Percentiles rank a stretch among this genome's conserved stretches.
These are phyloP conservation scores for Phragmatobia fuliginosa DNA, from an alignment of 2,888 invertebrate species.

Conservation along the genomic window DNA sequence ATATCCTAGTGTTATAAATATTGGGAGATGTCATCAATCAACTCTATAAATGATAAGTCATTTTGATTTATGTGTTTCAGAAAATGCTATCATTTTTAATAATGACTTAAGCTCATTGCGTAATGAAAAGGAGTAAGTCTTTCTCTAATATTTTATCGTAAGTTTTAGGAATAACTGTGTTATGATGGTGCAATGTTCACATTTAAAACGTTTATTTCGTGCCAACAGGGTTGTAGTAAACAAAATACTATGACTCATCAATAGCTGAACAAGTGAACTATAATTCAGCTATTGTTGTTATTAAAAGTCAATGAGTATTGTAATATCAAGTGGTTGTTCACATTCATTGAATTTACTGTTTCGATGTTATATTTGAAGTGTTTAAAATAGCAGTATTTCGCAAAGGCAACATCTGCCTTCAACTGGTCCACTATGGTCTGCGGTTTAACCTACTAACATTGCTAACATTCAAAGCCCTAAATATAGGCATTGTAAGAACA, in stretches of 20 bases:
- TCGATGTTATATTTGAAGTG: conserved; percentile 30
- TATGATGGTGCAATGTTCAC: not conserved
- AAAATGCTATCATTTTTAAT: not conserved
- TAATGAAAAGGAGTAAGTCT: not conserved
- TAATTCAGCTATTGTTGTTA: not conserved
- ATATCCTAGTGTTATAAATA: not conserved
- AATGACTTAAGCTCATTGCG: not conserved
- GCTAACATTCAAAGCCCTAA: conserved; percentile 38
- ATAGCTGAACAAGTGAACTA: not conserved
- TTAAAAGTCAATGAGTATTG: conserved; percentile 14
- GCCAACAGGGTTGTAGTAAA: not conserved
- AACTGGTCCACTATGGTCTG: conserved; percentile 33
- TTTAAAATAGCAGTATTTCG: conserved; percentile 35
- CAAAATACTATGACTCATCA: conserved; percentile 1
- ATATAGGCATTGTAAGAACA: conserved; percentile 37
- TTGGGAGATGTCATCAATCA: not conserved
- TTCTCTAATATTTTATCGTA: not conserved
- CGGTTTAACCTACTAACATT: conserved; percentile 36
- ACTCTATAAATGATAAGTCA: not conserved
- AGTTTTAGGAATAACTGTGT: no score
- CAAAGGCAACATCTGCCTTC: conserved; percentile 39
- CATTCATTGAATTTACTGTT: conserved; percentile 33
- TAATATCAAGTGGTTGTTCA: conserved; percentile 4
- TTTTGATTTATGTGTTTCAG: not conserved
- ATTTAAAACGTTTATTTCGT: not conserved